phyloP scores from a whole-genome alignment of 92 coral and sea anemone genomes.

The Parazoanthus atlanticus region DNA sequence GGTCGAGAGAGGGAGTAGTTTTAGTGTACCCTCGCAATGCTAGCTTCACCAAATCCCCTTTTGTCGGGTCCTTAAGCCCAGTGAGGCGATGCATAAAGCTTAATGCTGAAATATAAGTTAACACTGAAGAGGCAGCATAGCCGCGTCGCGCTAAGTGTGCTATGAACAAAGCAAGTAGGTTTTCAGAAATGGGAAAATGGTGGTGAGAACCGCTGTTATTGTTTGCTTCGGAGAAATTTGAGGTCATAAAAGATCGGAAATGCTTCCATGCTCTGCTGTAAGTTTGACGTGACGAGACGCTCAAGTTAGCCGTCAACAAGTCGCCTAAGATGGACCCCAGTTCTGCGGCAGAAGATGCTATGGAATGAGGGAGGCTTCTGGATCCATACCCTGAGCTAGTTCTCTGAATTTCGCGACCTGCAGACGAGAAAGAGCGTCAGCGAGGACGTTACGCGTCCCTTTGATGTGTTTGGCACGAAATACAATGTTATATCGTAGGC shows the following conservation, averaged over 20 bases:
- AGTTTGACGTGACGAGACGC: no score
- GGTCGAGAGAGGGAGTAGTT: no score
- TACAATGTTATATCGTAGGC: constrained; percentile 39
- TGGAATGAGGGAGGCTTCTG: constrained; percentile 36
- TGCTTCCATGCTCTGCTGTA: no score
- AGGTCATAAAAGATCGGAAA: no score
- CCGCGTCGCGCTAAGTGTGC: background rate
- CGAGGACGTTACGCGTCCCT: constrained; percentile 35
- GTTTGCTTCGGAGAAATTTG: background rate
- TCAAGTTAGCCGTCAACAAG: background rate
- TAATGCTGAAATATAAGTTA: no score
- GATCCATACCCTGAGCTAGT: constrained; percentile 25
- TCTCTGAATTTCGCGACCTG: constrained; percentile 55
- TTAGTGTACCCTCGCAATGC: no score
- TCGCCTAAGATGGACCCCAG: constrained; percentile 46
- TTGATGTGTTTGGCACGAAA: constrained; percentile 49
- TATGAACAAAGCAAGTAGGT: background rate
- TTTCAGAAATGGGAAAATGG: background rate
- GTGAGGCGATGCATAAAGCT: no score
- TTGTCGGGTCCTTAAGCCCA: no score
- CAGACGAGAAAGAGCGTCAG: constrained; percentile 49
- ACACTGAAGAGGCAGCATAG: no score
- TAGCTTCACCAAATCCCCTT: no score
- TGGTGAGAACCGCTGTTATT: constrained; percentile 8
- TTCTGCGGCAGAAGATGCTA: constrained; percentile 45